These are phyloP conservation scores for Saguinus imperator DNA, from an alignment of 2,113 vertebrate species.

Conservation along the genomic window DNA sequence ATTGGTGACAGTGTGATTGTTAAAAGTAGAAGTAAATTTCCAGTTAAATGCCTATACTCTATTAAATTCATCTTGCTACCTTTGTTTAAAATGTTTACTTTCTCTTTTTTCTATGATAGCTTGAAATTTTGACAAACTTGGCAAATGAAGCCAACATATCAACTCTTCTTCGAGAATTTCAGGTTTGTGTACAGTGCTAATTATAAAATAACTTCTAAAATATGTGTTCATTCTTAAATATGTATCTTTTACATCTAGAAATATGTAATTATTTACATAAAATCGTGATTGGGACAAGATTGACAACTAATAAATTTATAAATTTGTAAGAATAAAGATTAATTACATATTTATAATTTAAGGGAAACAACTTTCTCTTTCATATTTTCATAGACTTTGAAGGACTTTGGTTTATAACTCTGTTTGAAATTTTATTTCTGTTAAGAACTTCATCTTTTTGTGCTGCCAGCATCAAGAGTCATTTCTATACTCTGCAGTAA, in stretches of 20 bases:
- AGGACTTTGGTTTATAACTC: background rate
- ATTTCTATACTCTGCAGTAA: background rate
- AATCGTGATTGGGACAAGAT: background rate
- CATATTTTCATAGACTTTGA: conserved; percentile 1
- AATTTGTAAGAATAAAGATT: background rate
- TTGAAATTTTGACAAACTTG: conserved; percentile 98
- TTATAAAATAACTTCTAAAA: conserved; percentile 34
- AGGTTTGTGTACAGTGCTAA: conserved; percentile 85
- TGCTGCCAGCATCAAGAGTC: background rate
- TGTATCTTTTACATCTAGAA: background rate
- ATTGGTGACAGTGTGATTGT: background rate
- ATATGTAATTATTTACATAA: conserved; percentile 31
- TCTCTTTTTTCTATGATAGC: conserved; percentile 81
- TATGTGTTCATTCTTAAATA: background rate
- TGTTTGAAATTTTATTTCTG: background rate
- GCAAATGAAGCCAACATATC: conserved; percentile 98
- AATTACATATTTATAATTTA: background rate
- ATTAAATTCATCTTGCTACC: conserved; percentile 27
- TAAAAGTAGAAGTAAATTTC: conserved; percentile 26
- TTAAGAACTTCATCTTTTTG: background rate
- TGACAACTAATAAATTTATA: background rate
- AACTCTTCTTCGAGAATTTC: conserved; percentile 96
- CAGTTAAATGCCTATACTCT: background rate
- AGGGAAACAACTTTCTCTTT: background rate
- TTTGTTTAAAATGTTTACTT: conserved; percentile 29